These are phyloP conservation scores for Sander vitreus DNA, from an alignment of 2,113 vertebrate genomes.

Conservation along the genomic window DNA sequence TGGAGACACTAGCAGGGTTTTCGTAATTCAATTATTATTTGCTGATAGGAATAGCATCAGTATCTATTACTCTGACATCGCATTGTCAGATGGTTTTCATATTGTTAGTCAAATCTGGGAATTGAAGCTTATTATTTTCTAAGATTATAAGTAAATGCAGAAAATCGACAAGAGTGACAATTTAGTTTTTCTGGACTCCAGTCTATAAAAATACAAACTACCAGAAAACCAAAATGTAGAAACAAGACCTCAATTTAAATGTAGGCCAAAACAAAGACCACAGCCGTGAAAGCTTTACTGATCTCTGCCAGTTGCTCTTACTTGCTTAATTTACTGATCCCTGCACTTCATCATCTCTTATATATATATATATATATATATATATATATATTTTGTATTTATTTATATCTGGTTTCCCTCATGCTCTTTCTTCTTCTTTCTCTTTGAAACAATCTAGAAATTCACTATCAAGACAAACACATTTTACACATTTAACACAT, in stretches of 20 bases:
- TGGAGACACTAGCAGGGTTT: not conserved
- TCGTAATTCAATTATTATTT: not conserved
- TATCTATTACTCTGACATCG: not conserved
- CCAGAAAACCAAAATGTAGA: not conserved
- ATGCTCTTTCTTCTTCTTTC: not conserved
- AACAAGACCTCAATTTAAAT: not conserved
- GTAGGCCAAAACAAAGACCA: not conserved
- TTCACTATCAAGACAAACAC: not conserved
- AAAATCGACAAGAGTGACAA: not conserved
- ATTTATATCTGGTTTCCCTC: not conserved
- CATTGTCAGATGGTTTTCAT: not conserved
- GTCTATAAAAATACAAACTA: not conserved
- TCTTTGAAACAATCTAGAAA: not conserved
- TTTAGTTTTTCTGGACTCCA: not conserved
- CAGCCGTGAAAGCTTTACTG: not conserved
- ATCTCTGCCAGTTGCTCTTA: not conserved
- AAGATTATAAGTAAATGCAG: not conserved
- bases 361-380: not conserved
- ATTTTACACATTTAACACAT: not conserved
- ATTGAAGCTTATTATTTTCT: not conserved
- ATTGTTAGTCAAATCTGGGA: not conserved
- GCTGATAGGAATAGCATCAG: not conserved
- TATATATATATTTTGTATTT: no score
- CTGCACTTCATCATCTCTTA: not conserved
- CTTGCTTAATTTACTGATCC: not conserved